Evolutionary conservation across 2,888 invertebrate genomes (phyloP).

Genomic region (Diabrotica balteata): DNA sequence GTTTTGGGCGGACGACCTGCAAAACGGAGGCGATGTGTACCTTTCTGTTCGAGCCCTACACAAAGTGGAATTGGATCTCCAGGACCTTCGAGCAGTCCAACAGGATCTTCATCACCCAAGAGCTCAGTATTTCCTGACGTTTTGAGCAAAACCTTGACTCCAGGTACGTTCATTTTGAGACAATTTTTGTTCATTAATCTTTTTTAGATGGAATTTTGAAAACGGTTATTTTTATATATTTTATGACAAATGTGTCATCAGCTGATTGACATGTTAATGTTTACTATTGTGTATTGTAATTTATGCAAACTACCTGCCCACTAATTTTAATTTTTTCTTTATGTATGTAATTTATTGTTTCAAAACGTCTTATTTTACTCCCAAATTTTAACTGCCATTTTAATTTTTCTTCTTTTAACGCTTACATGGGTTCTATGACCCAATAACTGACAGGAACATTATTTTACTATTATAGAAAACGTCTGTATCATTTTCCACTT

Average conservation of each 20-base stretch:
- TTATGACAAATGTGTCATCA: conserved; percentile 54
- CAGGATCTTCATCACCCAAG: conserved; percentile 60
- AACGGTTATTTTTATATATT: conserved; percentile 34
- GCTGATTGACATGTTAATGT: conserved; percentile 47
- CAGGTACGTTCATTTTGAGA: conserved; percentile 70
- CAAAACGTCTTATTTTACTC: neutral
- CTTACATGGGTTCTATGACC: too few relatives aligned
- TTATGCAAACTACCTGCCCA: too few relatives aligned
- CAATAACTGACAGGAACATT: too few relatives aligned
- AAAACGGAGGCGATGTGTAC: conserved; percentile 90
- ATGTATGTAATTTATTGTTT: conserved; percentile 25
- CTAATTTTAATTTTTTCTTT: conserved; percentile 17
- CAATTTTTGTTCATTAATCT: too few relatives aligned
- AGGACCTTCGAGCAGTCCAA: conserved; percentile 59
- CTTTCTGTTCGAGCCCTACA: conserved; percentile 76
- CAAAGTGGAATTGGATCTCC: conserved; percentile 54
- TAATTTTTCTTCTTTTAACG: too few relatives aligned
- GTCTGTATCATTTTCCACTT: too few relatives aligned
- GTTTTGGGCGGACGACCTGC: conserved; percentile 84
- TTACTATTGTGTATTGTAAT: too few relatives aligned
- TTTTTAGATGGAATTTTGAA: neutral
- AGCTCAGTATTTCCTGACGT: conserved; percentile 83
- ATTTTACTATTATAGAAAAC: too few relatives aligned
- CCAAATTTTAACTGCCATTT: neutral
- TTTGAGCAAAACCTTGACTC: conserved; percentile 82